Base-by-base conservation (phyloP, 2,113 vertebrate species). In the Thunnus thynnus region DNA sequence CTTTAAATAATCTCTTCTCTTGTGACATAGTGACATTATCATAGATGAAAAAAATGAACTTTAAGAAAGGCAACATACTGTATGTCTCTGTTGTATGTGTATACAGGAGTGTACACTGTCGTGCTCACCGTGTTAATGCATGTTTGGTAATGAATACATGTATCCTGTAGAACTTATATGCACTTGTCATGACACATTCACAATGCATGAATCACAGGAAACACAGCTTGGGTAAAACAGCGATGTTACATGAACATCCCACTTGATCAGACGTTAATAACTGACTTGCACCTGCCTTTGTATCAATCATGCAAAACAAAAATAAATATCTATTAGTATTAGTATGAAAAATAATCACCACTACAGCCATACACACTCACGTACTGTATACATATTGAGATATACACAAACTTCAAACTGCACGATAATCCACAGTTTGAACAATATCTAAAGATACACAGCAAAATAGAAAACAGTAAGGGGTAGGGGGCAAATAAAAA, bases 271-370 rank as follows among this genome's bases (percentile, higher is more conserved):
- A 91, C 82, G 68, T 65, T 80, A 82, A 88, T 46, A 88, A 80
- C 79, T 65, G 76, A 88, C 76, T 86, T 87, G 93, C 68, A 95
- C 83, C 94, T 95, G 89, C 76, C 79, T 81, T 86, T 94, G 90
- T 89, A 86, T 89, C 90, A 91, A 76, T 96, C 96, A 98, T 97
- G 97, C 97, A 97, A 94, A 91, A 95, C 78, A 88, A 91, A 91
- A 93, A 91, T 80, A 84, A 91, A 92, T 87, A 91, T 89, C 80
- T 88, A 93, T 88, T 80, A 82, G 75, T 85, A 83, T 66, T 82
- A 80, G 58, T 89, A 91, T 70, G 80, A 96, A 95, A 41, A 93
- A 94, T 91, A 94, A 95, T 92, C 87, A 94, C 94, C 94, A 95
- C 92, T 89, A 92, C 78, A 92, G 80, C 82, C 92, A 92, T 78